Evolutionary conservation across 2,797 vertebrate genomes (phyloP), one percentile per base, ranked within the genome.

Genomic region (Ctenosaura bakeri): DNA sequence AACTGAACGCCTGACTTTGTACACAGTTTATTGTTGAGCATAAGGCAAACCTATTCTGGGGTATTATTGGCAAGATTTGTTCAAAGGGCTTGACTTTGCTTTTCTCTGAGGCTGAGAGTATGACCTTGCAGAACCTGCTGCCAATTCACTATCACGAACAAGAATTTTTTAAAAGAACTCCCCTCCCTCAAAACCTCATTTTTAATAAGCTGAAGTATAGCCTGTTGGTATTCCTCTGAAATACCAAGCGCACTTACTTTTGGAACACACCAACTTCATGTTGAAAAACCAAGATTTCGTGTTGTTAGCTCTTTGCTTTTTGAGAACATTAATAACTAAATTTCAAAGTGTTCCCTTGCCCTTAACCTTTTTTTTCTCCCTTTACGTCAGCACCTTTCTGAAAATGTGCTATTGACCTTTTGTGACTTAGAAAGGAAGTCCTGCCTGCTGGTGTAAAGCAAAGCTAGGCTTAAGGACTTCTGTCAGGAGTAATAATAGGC

Each of bases 401-500:
- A 90, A 92, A 78, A 81, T 80, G 38, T 87, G 26, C 46, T 91
- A 66, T 24, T 50, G 64, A 78, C 80, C 74, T 91, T 92, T 76
- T 62, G 50, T 10, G 77, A n/a, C 74, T 59, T 52, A 52, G 83
- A 76, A 83, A 87, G 81, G 52, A 84, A 1, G 8, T 71, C 54
- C 76, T 77, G 77, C 35, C 20, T 71, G 79, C 29, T 88, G 79
- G 85, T 90, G 77, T 80, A 0, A 87, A 32, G 24, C 86, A 77
- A 1, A 91, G 4, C 42, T 69, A 8, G 1, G 4, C 46, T 91
- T 38, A 85, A 73, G 78, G 0, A 80, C 29, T 56, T 59, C 83
- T 89, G 20, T 66, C 83, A 54, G 29, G 16, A n/a, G 20, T 83
- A 83, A 90, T 85, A 88, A 0, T 29, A 71, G 66, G 26, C 66